Evolutionary conservation across 2,113 vertebrate species (phyloP), one percentile per base, ranked within the genome.

Genomic region (Erinaceus europaeus): DNA sequence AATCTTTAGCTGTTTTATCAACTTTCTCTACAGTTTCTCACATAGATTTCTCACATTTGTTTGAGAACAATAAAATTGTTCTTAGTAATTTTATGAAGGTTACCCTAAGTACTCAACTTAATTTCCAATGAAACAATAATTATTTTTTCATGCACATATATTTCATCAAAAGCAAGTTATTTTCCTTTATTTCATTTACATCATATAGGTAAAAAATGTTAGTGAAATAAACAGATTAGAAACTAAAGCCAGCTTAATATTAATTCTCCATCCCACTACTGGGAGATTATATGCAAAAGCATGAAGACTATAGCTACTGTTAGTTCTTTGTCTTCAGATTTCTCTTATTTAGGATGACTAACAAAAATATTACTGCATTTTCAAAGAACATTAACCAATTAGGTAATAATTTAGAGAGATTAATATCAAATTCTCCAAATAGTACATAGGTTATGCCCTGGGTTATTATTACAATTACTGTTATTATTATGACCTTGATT

Each of bases 11-110:
- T 9, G 15, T 44, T 77, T 89, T 40, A 18, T 29, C 12, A 6
- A 23, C 20, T 6, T 48, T 48, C 46, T 48, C 15, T 9, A 48
- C 8, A 29, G 84, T 10, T 27, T 46, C n/a, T n/a, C n/a, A n/a
- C n/a, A 55, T 23, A 55, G 25, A 55, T 57, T 11, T 57, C n/a
- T 57, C 25, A 57, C 5, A 69, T 29, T 57, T 68, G 15, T 13
- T 89, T 27, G 44, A 86, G 25, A 75, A 46, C 44, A 86, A 55
- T 2, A 72, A 29, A 62, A 59, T 7, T 68, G 87, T 73, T 83
- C 52, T 81, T 18, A 42, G 3, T 57, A 61, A 62, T 1, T 40
- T 52, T 15, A 29, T 72, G 3, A 65, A 50, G 2, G 12, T 65
- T 76, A 84, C 29, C 3, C 20, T 20, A 69, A 62, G 8, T 14